Conservation (phyloP, 2,797 vertebrate genomes). For the Sebastolobus altivelis region DNA sequence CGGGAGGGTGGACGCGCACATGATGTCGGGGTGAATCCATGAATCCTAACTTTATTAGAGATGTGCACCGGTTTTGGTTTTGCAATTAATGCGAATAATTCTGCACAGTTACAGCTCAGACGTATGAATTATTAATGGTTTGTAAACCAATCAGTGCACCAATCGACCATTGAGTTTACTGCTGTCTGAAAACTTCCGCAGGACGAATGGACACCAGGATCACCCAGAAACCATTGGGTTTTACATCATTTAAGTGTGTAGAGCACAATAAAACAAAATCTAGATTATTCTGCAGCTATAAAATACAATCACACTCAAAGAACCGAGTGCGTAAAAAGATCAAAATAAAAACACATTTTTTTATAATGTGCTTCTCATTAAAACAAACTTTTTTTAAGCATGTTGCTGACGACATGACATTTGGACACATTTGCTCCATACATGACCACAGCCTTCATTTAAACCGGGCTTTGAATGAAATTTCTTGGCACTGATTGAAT, state of each 20-base stretch:
- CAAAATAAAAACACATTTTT: not conserved
- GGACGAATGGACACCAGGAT: not conserved
- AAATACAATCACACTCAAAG: not conserved
- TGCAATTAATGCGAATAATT: not conserved
- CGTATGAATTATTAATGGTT: slow-evolving; percentile 13
- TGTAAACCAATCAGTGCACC: slow-evolving; percentile 21
- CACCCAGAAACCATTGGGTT: not conserved
- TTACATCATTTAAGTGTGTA: not conserved
- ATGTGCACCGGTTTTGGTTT: not conserved
- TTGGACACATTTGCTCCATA: slow-evolving; percentile 51
- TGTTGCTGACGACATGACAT: slow-evolving; percentile 47
- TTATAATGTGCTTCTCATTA: not conserved
- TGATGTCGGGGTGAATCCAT: not conserved
- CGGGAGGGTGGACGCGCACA: slow-evolving; percentile 4
- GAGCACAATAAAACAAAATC: not conserved
- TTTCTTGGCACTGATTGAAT: slow-evolving; percentile 78
- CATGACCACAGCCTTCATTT: slow-evolving; percentile 57
- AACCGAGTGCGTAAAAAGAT: fast-evolving
- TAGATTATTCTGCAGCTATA: not conserved
- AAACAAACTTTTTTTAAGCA: not conserved
- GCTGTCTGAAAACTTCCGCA: slow-evolving; percentile 19
- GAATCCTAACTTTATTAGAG: slow-evolving; percentile 17
- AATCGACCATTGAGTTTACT: not conserved
- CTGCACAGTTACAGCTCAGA: not conserved
- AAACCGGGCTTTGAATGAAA: slow-evolving; percentile 71